Evolutionary conservation across 2,113 vertebrate genomes (phyloP).

Genomic region (Sylvietta virens): DNA sequence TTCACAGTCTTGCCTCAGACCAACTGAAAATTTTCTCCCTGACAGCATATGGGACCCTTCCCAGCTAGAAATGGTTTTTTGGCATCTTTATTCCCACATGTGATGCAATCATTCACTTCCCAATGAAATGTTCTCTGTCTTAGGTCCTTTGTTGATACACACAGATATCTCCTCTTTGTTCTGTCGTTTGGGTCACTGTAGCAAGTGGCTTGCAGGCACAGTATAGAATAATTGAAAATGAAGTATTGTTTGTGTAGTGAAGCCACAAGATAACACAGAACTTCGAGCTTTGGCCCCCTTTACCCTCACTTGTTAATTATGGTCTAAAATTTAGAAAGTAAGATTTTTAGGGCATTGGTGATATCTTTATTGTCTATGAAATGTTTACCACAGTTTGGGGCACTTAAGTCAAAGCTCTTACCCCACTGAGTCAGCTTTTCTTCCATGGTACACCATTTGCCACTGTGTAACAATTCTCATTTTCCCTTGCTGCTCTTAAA

Average conservation of each 20-base stretch:
- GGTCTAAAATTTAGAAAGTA: neutral
- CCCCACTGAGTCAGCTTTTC: neutral
- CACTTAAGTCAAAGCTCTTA: neutral
- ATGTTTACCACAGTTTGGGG: neutral
- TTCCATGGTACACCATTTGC: neutral
- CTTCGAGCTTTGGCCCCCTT: neutral
- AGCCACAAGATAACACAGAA: neutral
- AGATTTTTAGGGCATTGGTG: neutral
- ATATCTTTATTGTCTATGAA: neutral
- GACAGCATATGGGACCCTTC: neutral
- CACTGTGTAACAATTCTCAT: neutral
- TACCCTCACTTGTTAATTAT: neutral
- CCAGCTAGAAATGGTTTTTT: neutral
- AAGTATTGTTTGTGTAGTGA: neutral
- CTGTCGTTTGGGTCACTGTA: neutral
- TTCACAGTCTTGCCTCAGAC: neutral
- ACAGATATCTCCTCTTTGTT: neutral
- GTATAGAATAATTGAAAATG: rapidly evolving
- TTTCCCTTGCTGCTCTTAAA: neutral
- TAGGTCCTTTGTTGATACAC: neutral
- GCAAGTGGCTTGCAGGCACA: neutral
- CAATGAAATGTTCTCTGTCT: neutral
- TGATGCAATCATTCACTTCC: neutral
- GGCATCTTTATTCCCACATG: neutral
- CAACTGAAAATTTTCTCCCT: neutral